phyloP scores from a whole-genome alignment of 2,797 vertebrate genomes.

The Setipinna tenuifilis region DNA sequence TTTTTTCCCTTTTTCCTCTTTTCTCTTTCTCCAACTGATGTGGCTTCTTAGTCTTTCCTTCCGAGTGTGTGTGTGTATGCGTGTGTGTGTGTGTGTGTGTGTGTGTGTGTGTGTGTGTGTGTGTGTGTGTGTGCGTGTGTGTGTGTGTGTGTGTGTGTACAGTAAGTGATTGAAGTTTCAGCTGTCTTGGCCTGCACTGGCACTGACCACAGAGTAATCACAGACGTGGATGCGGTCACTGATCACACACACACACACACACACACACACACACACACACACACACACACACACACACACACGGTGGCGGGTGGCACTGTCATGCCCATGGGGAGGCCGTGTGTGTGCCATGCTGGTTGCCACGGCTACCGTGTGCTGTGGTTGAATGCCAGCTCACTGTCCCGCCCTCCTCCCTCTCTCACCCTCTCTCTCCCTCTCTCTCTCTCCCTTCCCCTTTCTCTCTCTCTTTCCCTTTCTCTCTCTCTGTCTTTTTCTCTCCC shows the following conservation, averaged over 20 bases:
- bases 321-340: background rate
- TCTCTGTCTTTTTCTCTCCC: background rate
- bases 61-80: constrained; percentile 22
- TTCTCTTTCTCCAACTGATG: background rate
- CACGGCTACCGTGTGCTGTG: background rate
- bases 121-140: constrained; percentile 27
- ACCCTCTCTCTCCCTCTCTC: background rate
- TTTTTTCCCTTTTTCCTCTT: background rate
- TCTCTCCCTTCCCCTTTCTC: background rate
- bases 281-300: constrained; percentile 6
- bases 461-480: background rate
- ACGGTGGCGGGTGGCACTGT: background rate
- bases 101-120: background rate
- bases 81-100: background rate
- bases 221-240: constrained; percentile 26
- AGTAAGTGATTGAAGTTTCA: constrained; percentile 50
- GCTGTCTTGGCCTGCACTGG: constrained; percentile 49
- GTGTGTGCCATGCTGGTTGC: background rate
- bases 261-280: background rate
- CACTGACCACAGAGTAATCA: constrained; percentile 21
- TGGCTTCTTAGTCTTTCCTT: background rate
- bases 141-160: background rate
- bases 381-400: background rate
- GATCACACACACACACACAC: constrained; percentile 15
- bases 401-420: background rate